Percentiles rank a stretch among this genome's conserved stretches.
phyloP scores from a whole-genome alignment of 2,888 invertebrate species.

The Limnephilus rhombicus region DNA sequence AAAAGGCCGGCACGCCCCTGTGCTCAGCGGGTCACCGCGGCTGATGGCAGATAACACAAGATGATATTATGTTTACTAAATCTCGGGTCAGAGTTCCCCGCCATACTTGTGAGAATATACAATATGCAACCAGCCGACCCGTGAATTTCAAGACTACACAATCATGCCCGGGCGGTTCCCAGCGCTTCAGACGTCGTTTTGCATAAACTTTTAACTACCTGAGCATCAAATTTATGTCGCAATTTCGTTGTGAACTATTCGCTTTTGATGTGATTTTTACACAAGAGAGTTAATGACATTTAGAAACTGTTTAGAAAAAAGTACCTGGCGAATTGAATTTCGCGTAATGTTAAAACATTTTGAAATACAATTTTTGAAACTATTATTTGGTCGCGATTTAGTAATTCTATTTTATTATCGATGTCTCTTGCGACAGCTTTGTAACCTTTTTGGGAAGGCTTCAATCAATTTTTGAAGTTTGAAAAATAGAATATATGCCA shows the following conservation, averaged over 20 bases:
- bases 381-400: not conserved
- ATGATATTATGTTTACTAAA: slow-evolving; percentile 43
- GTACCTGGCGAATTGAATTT: not conserved
- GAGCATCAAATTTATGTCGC: not conserved
- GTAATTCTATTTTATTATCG: not conserved
- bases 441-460: not conserved
- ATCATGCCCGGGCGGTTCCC: not conserved
- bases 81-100: slow-evolving; percentile 21
- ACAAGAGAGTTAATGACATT: not conserved
- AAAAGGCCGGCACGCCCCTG: not conserved
- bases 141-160: not conserved
- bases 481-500: not conserved
- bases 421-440: not conserved
- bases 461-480: not conserved
- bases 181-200: not conserved
- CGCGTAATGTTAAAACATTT: not conserved
- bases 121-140: not conserved
- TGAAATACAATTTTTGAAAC: too few relatives aligned
- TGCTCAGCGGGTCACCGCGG: slow-evolving; percentile 27
- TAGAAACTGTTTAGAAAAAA: not conserved
- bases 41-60: slow-evolving; percentile 33
- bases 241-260: not conserved
- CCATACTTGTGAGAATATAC: slow-evolving; percentile 40
- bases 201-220: not conserved
- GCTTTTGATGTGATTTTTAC: not conserved